A percentile compares a stretch with the other conserved stretches of the same genome.
Evolutionary conservation across 64 coral and sea anemone genomes (phyloP).

Genomic region (Acropora tenuis): DNA sequence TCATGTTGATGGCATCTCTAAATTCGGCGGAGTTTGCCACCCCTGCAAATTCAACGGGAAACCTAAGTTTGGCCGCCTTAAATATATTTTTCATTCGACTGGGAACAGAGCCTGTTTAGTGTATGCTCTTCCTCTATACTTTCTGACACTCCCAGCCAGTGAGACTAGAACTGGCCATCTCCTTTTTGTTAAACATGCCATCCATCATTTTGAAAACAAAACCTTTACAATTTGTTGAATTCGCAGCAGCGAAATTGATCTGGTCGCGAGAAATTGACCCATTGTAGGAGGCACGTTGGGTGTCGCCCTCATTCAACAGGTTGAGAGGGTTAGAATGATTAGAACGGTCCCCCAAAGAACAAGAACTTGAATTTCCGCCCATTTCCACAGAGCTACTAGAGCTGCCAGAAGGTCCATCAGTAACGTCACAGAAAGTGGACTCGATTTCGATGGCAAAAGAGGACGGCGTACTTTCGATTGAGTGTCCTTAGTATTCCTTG

Average conservation of each 20-base stretch:
- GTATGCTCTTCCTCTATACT: not conserved
- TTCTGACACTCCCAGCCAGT: not conserved
- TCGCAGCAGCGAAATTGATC: not conserved
- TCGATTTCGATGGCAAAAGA: not conserved
- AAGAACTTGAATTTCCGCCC: not conserved
- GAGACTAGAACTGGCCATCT: constrained; percentile 2
- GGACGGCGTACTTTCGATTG: not conserved
- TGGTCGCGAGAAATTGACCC: not conserved
- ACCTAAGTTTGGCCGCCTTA: not conserved
- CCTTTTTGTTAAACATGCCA: constrained; percentile 6
- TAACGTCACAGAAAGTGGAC: not conserved
- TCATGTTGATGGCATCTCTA: constrained; percentile 2
- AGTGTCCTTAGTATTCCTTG: not conserved
- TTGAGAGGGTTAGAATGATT: not conserved
- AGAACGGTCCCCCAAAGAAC: not conserved
- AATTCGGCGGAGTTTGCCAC: not conserved
- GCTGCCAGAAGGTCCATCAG: not conserved
- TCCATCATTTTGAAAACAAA: constrained; percentile 9
- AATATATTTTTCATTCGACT: not conserved
- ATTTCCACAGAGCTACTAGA: not conserved
- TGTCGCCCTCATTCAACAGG: not conserved
- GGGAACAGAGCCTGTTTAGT: not conserved
- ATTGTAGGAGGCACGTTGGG: not conserved
- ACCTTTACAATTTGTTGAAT: not conserved
- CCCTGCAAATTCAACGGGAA: not conserved